phyloP scores from a whole-genome alignment of 2,797 vertebrate genomes.

The Anguilla obscura region DNA sequence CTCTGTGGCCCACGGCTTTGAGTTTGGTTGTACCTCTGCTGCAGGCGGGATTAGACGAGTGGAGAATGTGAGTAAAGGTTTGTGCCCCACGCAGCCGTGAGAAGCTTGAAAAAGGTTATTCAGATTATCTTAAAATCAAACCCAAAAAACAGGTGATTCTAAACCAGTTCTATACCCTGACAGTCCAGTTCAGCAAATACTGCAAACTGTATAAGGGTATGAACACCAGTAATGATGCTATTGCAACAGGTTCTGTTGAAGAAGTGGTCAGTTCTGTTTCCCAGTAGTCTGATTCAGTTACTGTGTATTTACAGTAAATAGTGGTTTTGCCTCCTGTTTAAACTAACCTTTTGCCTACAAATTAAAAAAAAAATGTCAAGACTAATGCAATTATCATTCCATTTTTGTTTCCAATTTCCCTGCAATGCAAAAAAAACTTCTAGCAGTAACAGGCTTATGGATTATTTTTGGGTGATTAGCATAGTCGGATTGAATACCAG shows the following conservation, averaged over 20 bases:
- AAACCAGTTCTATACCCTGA: background rate
- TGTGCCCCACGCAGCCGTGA: background rate
- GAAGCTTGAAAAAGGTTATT: background rate
- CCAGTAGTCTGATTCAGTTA: background rate
- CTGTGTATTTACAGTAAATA: background rate
- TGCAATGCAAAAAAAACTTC: background rate
- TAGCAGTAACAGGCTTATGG: background rate
- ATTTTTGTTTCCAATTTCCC: background rate
- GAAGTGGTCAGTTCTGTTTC: background rate
- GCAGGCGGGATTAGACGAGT: background rate
- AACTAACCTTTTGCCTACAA: background rate
- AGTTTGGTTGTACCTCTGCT: background rate
- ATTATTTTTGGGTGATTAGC: background rate
- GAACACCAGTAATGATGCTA: background rate
- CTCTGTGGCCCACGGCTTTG: background rate
- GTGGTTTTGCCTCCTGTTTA: background rate
- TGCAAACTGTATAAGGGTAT: background rate
- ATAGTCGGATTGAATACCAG: slow-evolving; percentile 14
- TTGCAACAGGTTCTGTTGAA: background rate
- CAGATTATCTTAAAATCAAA: background rate
- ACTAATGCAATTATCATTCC: background rate
- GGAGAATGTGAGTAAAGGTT: background rate
- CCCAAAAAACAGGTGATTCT: background rate
- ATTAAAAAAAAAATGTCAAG: background rate
- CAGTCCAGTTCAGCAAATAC: background rate